Base-by-base conservation (phyloP, 1,140 invertebrate genomes). In the Ladona fulva region DNA sequence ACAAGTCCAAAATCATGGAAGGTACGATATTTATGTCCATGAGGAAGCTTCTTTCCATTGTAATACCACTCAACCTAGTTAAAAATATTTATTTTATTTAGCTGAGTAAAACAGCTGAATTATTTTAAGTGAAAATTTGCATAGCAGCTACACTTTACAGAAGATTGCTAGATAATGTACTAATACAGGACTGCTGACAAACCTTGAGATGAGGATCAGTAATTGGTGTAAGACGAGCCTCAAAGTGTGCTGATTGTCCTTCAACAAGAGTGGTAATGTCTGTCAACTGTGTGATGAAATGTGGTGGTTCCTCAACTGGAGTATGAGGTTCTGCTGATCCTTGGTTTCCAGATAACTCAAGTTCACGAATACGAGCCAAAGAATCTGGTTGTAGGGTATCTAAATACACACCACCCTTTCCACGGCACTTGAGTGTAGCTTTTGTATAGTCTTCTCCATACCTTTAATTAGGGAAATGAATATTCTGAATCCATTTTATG, bases 1-100 rank as follows among this genome's bases (percentile, higher is more conserved):
- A 98, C 97, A 83, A 97, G 96, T 79, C 93, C 96, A 86, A 99
- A 98, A 84, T 99, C 97, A 84, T 98, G 95, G 91, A 97, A 96
- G 74, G 95, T 97, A 81, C 95, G 91, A 84, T 96, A 98, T 78
- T 96, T 91, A 86, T 98, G 96, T 25, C 96, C 96, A 84, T 94
- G 92, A 0, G 94, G 93, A 80, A 97, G 86, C 83, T 95, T 95
- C 84, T 96, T 94, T 76, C 95, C 95, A 84, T 98, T 96, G 82
- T 94, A 96, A 82, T 93, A 96, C 96, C 96, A 98, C 85, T 97
- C 95, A 10, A 99, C 95, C 82, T 75, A 37, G 75, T 24, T 24
- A 24, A 78, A 79, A 75, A 73, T n/a, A n/a, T 73, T 5, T n/a
- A 24, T 73, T 73, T 73, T n/a, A n/a, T 37, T 37, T 37, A 37